These are phyloP conservation scores for Noctua comes DNA, from an alignment of 2,888 invertebrate genomes.

Conservation along the genomic window DNA sequence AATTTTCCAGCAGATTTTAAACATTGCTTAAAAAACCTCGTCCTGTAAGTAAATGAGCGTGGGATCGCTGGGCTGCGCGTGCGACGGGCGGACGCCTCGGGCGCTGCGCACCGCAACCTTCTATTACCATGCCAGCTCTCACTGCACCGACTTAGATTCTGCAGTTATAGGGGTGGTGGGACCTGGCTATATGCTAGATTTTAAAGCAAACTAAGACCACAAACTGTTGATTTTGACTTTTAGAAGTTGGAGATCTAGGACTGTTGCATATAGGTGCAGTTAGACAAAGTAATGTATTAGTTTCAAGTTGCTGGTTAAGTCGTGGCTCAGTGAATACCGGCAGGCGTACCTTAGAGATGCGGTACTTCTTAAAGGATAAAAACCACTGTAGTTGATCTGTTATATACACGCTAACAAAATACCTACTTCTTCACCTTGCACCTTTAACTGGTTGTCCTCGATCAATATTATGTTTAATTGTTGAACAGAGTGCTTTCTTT, in stretches of 20 bases:
- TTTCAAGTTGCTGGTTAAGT: not conserved
- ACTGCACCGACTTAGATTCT: conserved; percentile 45
- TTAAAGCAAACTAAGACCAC: not conserved
- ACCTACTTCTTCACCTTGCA: not conserved
- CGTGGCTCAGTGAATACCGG: not conserved
- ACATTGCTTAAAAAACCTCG: conserved; percentile 50
- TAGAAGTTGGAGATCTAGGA: not conserved
- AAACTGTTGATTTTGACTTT: not conserved
- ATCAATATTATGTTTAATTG: not conserved
- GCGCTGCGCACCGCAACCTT: conserved; percentile 71
- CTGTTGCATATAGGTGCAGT: not conserved
- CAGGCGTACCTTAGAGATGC: not conserved
- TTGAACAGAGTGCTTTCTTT: not conserved
- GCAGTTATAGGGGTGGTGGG: conserved; percentile 28
- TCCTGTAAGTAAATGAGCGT: conserved; percentile 79
- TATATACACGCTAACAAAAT: not conserved
- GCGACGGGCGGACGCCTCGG: conserved; percentile 77
- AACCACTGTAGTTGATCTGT: not conserved
- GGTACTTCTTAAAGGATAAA: not conserved
- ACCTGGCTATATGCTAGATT: not conserved
- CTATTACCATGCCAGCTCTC: conserved; percentile 68
- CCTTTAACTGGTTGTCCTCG: not conserved
- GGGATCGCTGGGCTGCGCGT: conserved; percentile 76
- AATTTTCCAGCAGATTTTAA: not conserved
- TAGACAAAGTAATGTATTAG: not conserved